Conservation (phyloP, 2,113 vertebrate species). For the Panthera uncia region DNA sequence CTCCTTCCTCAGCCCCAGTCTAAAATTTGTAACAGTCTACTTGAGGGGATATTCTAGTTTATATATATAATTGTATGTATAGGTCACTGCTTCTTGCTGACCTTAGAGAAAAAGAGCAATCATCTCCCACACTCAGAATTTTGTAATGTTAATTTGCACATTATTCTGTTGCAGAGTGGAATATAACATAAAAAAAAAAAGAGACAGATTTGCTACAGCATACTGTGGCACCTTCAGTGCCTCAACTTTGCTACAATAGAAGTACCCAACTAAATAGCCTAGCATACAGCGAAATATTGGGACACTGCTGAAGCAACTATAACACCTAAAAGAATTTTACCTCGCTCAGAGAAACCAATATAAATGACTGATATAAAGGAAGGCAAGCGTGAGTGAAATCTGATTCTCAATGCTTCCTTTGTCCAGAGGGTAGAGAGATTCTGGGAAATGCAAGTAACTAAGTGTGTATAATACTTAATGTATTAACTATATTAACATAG, state of each 20-base stretch:
- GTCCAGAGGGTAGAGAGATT: neutral
- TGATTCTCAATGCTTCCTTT: neutral
- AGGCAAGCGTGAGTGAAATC: constrained; percentile 1
- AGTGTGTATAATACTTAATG: neutral
- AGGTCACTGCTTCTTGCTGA: neutral
- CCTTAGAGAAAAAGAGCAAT: neutral
- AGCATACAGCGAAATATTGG: neutral
- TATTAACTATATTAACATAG: constrained; percentile 8
- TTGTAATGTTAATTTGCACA: neutral
- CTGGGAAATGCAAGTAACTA: neutral
- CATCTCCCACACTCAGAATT: neutral
- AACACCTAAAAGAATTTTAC: neutral
- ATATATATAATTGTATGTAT: neutral
- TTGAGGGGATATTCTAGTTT: neutral
- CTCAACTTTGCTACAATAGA: neutral
- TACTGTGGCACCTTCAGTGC: neutral
- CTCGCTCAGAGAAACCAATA: neutral
- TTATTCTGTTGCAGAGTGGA: neutral
- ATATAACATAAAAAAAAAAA: neutral
- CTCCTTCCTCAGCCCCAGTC: neutral
- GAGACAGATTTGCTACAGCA: neutral
- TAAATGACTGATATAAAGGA: neutral
- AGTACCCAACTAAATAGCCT: neutral
- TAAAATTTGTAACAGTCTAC: neutral
- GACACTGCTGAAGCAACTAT: neutral